Base-by-base conservation (phyloP, 23 tunicate genomes). In the Diplosoma virens region DNA sequence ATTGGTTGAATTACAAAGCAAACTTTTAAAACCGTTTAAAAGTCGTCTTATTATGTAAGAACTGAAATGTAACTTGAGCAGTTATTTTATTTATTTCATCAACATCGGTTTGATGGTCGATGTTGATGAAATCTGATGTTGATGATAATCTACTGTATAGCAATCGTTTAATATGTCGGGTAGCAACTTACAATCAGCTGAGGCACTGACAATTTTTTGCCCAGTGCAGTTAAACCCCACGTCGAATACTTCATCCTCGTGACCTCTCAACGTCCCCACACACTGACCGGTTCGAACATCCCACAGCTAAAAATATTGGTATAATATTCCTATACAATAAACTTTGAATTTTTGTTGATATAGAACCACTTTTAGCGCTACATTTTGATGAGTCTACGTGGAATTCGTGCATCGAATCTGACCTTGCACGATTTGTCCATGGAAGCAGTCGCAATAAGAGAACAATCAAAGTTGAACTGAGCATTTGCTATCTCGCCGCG, bases 341-440 rank as follows among this genome's bases (percentile, higher is more conserved):
- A 41, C 11, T 41, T 14, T 41, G 14, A 41, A 41, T 41, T 41
- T 7, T 41, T 7, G 11, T 14, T 41, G 14, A 7, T 41, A 9
- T 7, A 9, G 9, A 14, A 41, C 11, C 50, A 41, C 9, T 9
- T 41, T 9, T 41, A 41, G 14, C 50, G 50, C 50, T 41, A 41
- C 50, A 9, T 41, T 14, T 41, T 41, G 50, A 41, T 7, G 9
- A 41, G 9, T 41, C 9, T 7, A 41, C 50, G 50, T 41, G 11
- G 14, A 41, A 41, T 21, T 21, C 22, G 63, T 11, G 25, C 24
- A 16, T 11, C 25, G 25, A 41, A 16, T 35, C 37, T 0, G 58
- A 92, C 97, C 81, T 92, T 92, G 81, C 92, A 79, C 11, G 97
- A 73, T 76, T 81, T 92, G 53, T 92, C 97, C 97, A 92, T 92